A percentile compares a stretch with the other conserved stretches of the same genome.
Evolutionary conservation across 2,888 invertebrate species (phyloP).

Genomic region (Eulithis prunata): DNA sequence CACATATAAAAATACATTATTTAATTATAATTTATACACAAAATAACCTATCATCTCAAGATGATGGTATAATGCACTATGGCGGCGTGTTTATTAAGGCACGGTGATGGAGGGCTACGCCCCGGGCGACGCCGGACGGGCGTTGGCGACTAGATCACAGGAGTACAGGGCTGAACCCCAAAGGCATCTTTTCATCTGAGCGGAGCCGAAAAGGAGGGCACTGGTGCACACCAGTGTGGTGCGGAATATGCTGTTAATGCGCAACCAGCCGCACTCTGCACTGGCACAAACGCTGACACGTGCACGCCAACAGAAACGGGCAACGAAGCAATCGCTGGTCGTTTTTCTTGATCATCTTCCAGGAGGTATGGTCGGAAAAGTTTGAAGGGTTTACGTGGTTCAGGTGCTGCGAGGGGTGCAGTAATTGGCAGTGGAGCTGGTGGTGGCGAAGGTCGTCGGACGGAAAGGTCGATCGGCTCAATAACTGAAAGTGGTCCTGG

Average conservation of each 20-base stretch:
- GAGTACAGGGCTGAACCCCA: constrained; percentile 70
- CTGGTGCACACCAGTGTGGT: constrained; percentile 88
- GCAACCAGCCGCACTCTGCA: constrained; percentile 75
- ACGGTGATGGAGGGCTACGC: constrained; percentile 80
- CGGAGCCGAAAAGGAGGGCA: constrained; percentile 83
- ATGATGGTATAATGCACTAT: constrained; percentile 81
- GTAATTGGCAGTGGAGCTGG: constrained; percentile 63
- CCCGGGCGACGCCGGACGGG: constrained; percentile 80
- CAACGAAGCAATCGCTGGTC: constrained; percentile 67
- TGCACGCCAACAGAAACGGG: constrained; percentile 68
- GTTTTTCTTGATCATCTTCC: constrained; percentile 84
- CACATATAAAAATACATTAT: constrained; percentile 83
- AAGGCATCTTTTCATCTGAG: constrained; percentile 75
- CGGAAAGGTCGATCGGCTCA: constrained; percentile 72
- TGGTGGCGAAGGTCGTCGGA: constrained; percentile 67
- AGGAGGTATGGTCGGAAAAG: constrained; percentile 91
- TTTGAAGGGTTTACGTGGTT: constrained; percentile 87
- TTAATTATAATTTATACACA: constrained; percentile 72
- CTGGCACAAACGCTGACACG: constrained; percentile 79
- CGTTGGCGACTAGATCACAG: constrained; percentile 83
- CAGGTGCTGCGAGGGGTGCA: constrained; percentile 56
- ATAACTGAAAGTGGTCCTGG: constrained; percentile 56
- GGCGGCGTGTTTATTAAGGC: constrained; percentile 81
- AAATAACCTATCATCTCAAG: constrained; percentile 77
- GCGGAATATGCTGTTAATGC: constrained; percentile 66